Evolutionary conservation across 2,113 vertebrate genomes (phyloP).

Genomic region (Pica pica): DNA sequence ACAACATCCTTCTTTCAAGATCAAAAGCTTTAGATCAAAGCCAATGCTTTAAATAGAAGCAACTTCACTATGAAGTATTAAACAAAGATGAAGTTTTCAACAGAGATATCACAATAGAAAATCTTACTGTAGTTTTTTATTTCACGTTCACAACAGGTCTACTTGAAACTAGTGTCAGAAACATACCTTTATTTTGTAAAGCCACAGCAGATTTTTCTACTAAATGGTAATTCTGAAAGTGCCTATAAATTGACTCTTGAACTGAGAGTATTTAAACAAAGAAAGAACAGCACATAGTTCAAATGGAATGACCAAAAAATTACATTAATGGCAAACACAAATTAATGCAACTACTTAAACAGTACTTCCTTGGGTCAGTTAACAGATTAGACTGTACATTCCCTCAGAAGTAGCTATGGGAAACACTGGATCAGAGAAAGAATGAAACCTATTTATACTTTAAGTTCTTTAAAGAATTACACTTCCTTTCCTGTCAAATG

Average conservation of each 20-base stretch:
- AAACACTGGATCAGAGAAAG: not conserved
- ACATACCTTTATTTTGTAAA: constrained; percentile 18
- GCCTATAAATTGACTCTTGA: not conserved
- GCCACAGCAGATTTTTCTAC: constrained; percentile 6
- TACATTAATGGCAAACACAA: not conserved
- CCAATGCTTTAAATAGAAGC: constrained; percentile 72
- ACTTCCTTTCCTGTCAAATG: not conserved
- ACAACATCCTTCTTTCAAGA: constrained; percentile 73
- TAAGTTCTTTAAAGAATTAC: not conserved
- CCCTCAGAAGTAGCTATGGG: not conserved
- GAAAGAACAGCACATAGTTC: not conserved
- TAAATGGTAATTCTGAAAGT: not conserved
- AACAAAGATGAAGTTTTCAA: constrained; percentile 36
- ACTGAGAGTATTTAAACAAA: not conserved
- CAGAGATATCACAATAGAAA: constrained; percentile 38
- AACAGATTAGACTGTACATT: not conserved
- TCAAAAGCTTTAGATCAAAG: constrained; percentile 82
- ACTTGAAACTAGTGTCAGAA: constrained; percentile 6
- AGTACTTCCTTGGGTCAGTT: not conserved
- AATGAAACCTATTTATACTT: not conserved
- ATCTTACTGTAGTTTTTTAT: constrained; percentile 49
- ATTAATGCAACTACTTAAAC: not conserved
- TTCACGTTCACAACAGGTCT: constrained; percentile 18
- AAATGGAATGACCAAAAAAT: not conserved
- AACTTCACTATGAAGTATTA: constrained; percentile 60